phyloP scores from a whole-genome alignment of 2,797 vertebrate species.

The Cynopterus sphinx region DNA sequence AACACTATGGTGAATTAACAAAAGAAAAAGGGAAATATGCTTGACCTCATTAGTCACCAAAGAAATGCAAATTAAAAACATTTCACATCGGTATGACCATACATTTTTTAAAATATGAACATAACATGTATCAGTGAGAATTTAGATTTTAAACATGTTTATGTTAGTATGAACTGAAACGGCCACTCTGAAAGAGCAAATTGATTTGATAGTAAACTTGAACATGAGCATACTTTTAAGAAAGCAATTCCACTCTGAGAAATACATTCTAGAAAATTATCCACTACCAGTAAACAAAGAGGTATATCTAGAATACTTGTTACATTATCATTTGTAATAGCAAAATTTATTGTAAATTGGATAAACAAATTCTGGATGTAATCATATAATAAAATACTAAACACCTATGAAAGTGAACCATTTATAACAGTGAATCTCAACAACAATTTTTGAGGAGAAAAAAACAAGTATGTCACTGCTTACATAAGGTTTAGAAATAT shows the following conservation, averaged over 20 bases:
- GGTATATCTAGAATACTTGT: not conserved
- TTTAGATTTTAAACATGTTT: not conserved
- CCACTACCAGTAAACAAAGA: not conserved
- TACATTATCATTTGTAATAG: not conserved
- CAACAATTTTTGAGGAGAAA: not conserved
- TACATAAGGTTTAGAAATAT: not conserved
- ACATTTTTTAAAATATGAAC: not conserved
- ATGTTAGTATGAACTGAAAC: not conserved
- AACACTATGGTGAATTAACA: not conserved
- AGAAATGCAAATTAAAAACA: not conserved
- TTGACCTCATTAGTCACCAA: not conserved
- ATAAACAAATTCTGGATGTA: not conserved
- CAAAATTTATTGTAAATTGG: not conserved
- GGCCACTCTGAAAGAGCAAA: not conserved
- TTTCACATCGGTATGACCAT: not conserved
- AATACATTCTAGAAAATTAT: not conserved
- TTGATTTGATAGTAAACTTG: not conserved
- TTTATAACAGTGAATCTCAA: not conserved
- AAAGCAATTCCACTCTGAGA: not conserved
- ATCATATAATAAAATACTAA: not conserved
- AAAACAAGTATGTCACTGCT: not conserved
- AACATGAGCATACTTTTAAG: not conserved
- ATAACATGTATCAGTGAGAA: not conserved
- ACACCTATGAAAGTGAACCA: not conserved
- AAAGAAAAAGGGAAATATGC: not conserved